Conservation (phyloP, 1,140 invertebrate species). For the Heliconius hewitsoni region DNA sequence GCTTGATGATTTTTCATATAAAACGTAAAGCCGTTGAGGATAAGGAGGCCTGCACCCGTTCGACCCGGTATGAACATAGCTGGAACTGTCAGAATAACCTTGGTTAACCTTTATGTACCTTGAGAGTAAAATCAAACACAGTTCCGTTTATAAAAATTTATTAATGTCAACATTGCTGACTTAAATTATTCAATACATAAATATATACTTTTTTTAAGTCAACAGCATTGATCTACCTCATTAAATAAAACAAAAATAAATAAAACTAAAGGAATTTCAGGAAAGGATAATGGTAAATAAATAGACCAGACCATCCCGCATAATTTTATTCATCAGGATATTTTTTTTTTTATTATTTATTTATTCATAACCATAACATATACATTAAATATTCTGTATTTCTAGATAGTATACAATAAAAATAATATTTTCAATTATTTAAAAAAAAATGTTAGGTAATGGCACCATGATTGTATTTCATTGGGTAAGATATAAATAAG, state of each 20-base stretch:
- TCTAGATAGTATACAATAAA: conserved; percentile 1
- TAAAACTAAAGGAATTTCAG: conserved; percentile 20
- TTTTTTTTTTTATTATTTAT: conserved; percentile 40
- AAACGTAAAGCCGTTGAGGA: conserved; percentile 75
- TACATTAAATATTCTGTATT: conserved; percentile 18
- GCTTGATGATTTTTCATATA: conserved; percentile 78
- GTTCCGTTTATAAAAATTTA: conserved; percentile 40
- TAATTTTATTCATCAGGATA: conserved; percentile 40
- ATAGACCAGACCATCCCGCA: conserved; percentile 47
- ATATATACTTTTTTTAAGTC: conserved; percentile 12
- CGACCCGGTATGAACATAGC: conserved; percentile 73
- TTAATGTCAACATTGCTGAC: conserved; percentile 35
- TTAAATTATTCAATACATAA: neutral
- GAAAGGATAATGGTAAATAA: conserved; percentile 59
- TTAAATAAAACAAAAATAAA: neutral
- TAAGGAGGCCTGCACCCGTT: conserved; percentile 68
- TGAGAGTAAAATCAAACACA: conserved; percentile 54
- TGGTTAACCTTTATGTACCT: conserved; percentile 48
- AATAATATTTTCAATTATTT: conserved; percentile 12
- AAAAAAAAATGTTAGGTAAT: conserved; percentile 45
- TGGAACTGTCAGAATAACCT: conserved; percentile 73
- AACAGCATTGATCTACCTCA: conserved; percentile 15
- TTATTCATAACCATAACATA: conserved; percentile 46
- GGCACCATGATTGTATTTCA: conserved; percentile 65
- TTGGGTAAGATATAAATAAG: conserved; percentile 28